phyloP scores from a whole-genome alignment of 1,140 invertebrate genomes.

The Drosophila tani region DNA sequence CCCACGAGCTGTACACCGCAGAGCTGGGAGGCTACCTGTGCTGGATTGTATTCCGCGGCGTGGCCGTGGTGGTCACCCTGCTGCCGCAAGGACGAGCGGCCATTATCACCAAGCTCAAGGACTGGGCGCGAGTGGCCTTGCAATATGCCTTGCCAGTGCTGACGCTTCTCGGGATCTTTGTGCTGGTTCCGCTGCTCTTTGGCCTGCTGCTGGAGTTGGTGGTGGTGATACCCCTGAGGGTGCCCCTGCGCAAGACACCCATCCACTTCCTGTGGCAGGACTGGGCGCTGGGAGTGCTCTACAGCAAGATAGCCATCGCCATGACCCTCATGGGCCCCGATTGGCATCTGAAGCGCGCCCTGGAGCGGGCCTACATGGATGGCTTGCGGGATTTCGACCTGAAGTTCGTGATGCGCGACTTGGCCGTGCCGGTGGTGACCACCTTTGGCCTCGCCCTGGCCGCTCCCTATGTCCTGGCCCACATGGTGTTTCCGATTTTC shows the following conservation, averaged over 20 bases:
- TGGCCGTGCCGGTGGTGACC: slow-evolving; percentile 95
- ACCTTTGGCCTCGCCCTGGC: slow-evolving; percentile 94
- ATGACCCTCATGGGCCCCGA: slow-evolving; percentile 99
- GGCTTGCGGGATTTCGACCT: slow-evolving; percentile 97
- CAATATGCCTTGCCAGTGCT: slow-evolving; percentile 89
- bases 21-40: slow-evolving; percentile 95
- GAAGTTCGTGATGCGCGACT: slow-evolving; percentile 92
- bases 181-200: slow-evolving; percentile 96
- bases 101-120: slow-evolving; percentile 90
- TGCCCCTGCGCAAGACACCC: slow-evolving; percentile 96
- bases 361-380: slow-evolving; percentile 96
- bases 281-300: slow-evolving; percentile 98
- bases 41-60: slow-evolving; percentile 93
- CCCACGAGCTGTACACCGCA: slow-evolving; percentile 98
- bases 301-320: slow-evolving; percentile 99
- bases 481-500: slow-evolving; percentile 93
- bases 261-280: slow-evolving; percentile 98
- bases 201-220: slow-evolving; percentile 96
- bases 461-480: slow-evolving; percentile 95
- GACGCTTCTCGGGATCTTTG: slow-evolving; percentile 91
- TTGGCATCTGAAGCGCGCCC: slow-evolving; percentile 95
- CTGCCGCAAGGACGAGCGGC: slow-evolving; percentile 93
- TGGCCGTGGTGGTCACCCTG: slow-evolving; percentile 93
- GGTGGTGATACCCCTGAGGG: slow-evolving; percentile 95
- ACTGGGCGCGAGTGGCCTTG: slow-evolving; percentile 89